phyloP scores from a whole-genome alignment of 2,113 vertebrate species.

The Xyrauchen texanus region DNA sequence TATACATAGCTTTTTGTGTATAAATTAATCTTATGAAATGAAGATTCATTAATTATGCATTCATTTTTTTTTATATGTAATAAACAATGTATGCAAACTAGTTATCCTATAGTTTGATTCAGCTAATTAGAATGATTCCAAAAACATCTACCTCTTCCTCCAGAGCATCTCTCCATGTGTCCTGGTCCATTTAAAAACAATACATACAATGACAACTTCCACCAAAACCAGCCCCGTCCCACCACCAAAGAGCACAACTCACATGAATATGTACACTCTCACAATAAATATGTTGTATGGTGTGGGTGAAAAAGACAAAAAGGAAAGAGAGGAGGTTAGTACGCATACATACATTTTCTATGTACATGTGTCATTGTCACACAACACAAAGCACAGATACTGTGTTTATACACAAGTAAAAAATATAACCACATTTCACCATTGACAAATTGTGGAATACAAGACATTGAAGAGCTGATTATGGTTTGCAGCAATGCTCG shows the following conservation, averaged over 20 bases:
- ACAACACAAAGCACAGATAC: slow-evolving; percentile 38
- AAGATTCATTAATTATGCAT: too few relatives aligned
- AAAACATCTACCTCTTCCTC: slow-evolving; percentile 45
- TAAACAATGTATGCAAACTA: too few relatives aligned
- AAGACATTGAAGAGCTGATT: slow-evolving; percentile 15
- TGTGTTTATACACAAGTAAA: slow-evolving; percentile 35
- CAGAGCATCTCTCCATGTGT: slow-evolving; percentile 49
- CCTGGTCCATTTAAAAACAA: slow-evolving; percentile 58
- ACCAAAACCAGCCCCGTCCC: slow-evolving; percentile 23
- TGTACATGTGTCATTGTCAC: slow-evolving; percentile 48
- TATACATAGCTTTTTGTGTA: not conserved
- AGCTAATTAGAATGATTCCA: not conserved
- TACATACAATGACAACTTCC: slow-evolving; percentile 43
- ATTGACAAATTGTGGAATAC: slow-evolving; percentile 41
- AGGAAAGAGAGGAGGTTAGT: not conserved
- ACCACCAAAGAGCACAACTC: slow-evolving; percentile 56
- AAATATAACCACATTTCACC: slow-evolving; percentile 45
- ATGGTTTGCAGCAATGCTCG: slow-evolving; percentile 27
- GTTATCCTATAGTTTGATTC: not conserved
- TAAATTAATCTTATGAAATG: not conserved
- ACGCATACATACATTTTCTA: slow-evolving; percentile 26
- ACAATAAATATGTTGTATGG: slow-evolving; percentile 64
- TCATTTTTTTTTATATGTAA: too few relatives aligned
- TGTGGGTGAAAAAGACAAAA: slow-evolving; percentile 3
- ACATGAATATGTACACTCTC: slow-evolving; percentile 66